phyloP scores from a whole-genome alignment of 2,113 vertebrate species.

The Ascaphus truei region DNA sequence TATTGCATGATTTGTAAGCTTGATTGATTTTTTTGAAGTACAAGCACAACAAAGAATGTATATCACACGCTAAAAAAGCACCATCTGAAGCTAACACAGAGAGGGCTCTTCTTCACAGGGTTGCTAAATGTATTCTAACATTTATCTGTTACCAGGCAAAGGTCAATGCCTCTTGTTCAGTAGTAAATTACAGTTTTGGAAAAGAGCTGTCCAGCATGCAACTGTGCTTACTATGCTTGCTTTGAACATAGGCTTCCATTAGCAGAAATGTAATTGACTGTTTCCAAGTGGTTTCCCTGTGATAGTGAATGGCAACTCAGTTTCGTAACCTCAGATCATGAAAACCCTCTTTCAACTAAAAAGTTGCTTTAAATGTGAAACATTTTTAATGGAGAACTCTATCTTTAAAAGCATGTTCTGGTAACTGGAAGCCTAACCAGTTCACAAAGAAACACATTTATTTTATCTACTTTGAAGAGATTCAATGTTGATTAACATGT shows the following conservation, averaged over 20 bases:
- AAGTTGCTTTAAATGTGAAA: slow-evolving; percentile 11
- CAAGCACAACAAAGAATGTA: too few relatives aligned
- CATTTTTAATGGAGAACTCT: neutral
- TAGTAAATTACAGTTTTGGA: neutral
- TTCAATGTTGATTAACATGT: neutral
- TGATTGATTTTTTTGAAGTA: neutral
- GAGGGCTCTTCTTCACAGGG: too few relatives aligned
- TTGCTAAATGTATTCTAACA: neutral
- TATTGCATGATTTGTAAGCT: neutral
- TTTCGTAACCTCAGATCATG: neutral
- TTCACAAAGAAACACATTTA: slow-evolving; percentile 12
- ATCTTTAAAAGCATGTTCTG: neutral
- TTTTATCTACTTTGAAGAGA: slow-evolving; percentile 1
- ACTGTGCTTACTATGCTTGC: neutral
- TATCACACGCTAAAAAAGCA: too few relatives aligned
- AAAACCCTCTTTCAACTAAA: neutral
- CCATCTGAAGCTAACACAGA: too few relatives aligned
- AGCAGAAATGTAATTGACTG: neutral
- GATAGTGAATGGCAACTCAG: neutral
- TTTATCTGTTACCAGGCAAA: neutral
- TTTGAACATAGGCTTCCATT: slow-evolving; percentile 22
- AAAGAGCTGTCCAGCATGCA: neutral
- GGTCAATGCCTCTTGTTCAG: neutral
- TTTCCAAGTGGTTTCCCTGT: slow-evolving; percentile 1
- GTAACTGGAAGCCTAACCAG: neutral